Base-by-base conservation (phyloP, 2,888 invertebrate species). In the Pterostichus niger region DNA sequence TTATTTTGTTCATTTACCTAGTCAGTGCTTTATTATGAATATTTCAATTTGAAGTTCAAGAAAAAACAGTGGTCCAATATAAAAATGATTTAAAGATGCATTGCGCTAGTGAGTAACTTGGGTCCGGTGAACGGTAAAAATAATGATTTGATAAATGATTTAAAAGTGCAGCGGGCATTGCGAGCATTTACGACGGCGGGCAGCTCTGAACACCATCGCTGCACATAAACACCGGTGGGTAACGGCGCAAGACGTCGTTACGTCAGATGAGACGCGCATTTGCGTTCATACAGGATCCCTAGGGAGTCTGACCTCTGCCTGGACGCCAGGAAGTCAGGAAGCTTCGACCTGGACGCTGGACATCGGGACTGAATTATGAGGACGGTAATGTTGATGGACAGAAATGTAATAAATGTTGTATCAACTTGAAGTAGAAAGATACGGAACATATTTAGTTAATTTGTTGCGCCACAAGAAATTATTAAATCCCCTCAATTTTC, bases 101-200 rank as follows among this genome's bases (percentile, higher is more conserved):
- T 40, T 6, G 40, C 40, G 40, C 40, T 40, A 40, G 40, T 40
- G 40, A 40, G 52, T 13, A 13, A 13, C 52, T 52, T 13, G 52
- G 13, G 52, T 52, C 52, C 59, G 24, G 31, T 59, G 15, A 40
- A 10, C 31, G 59, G 64, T 64, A 35, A 64, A 35, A 64, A 17
- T 77, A 52, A 77, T 77, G 77, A 56, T 54, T 77, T 77, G 77
- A 77, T 77, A 77, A 77, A 77, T 77, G 77, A 77, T 77, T 77
- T 56, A 77, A 44, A 77, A 77, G 31, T 77, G 33, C 33, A 77
- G 40, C 40, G 40, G 40, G 40, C 40, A 40, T 40, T 40, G 77
- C 54, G 24, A 13, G 35, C 35, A 52, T 77, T 77, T 56, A 77
- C 56, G 77, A 77, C 35, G 56, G n/a, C 56, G 15, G 13, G 17